phyloP scores from a whole-genome alignment of 1,140 invertebrate genomes.

The Aphaenogaster ashmeadi region DNA sequence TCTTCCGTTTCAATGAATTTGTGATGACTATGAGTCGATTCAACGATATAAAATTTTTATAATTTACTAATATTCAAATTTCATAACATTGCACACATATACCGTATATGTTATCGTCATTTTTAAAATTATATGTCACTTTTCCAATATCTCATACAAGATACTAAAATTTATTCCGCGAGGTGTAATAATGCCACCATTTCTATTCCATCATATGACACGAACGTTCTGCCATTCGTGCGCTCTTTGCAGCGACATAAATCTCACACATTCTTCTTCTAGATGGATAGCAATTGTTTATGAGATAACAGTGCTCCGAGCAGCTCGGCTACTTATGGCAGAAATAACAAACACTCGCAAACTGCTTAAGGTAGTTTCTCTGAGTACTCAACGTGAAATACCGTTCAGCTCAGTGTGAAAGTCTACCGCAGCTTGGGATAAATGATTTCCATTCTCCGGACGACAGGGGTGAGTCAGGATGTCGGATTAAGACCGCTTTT shows the following conservation, averaged over 20 bases:
- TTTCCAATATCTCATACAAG: not conserved
- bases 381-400: conserved; percentile 51
- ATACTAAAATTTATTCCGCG: not conserved
- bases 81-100: not conserved
- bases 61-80: not conserved
- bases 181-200: not conserved
- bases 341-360: conserved; percentile 52
- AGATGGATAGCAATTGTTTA: conserved; percentile 48
- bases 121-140: not conserved
- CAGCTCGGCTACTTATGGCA: conserved; percentile 43
- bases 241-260: not conserved
- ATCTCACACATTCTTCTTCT: conserved; percentile 37
- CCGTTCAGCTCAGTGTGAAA: conserved; percentile 35
- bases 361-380: conserved; percentile 57
- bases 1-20: not conserved
- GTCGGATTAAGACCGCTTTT: conserved; percentile 34
- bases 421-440: conserved; percentile 19
- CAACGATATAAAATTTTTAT: not conserved
- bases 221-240: conserved; percentile 18
- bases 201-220: not conserved
- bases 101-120: not conserved
- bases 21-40: not conserved
- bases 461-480: not conserved
- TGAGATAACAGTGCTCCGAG: conserved; percentile 43
- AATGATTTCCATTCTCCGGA: conserved; percentile 38